Percentiles rank a stretch among this genome's conserved stretches.
Evolutionary conservation across 2,888 invertebrate species (phyloP).

Genomic region (Pharmacophagus antenor): DNA sequence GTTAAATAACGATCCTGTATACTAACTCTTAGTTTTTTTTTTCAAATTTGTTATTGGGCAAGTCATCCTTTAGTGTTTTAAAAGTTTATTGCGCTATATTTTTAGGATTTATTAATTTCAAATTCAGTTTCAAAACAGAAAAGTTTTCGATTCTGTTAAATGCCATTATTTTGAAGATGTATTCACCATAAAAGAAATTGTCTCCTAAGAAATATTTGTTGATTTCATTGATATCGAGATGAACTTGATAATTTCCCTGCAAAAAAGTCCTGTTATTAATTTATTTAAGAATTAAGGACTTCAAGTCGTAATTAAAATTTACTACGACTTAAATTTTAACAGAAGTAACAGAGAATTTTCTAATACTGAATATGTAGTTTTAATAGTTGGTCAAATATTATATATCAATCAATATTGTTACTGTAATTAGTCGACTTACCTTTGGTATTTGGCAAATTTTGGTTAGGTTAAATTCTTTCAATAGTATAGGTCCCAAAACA

Average conservation of each 20-base stretch:
- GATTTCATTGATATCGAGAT: conserved; percentile 52
- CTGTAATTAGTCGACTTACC: conserved; percentile 47
- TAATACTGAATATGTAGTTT: no score
- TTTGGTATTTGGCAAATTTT: conserved; percentile 58
- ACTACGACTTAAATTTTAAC: no score
- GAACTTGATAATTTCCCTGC: conserved; percentile 62
- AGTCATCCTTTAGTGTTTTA: no score
- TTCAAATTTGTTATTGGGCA: neutral
- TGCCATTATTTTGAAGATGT: conserved; percentile 53
- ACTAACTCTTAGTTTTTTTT: neutral
- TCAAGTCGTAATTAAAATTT: no score
- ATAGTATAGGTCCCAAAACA: conserved; percentile 60
- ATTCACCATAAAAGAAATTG: conserved; percentile 64
- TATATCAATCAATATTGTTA: no score
- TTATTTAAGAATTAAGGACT: neutral
- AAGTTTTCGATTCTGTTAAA: conserved; percentile 59
- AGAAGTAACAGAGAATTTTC: no score
- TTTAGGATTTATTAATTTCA: conserved; percentile 39
- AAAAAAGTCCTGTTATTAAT: conserved; percentile 36
- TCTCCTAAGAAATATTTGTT: conserved; percentile 53
- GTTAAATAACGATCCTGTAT: neutral
- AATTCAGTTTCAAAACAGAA: conserved; percentile 50
- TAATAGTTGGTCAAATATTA: no score
- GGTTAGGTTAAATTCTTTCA: conserved; percentile 55
- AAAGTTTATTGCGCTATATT: no score